A percentile compares a stretch with the other conserved stretches of the same genome.
Evolutionary conservation across 2,888 invertebrate genomes (phyloP).

Genomic region (Drosophila anomalata): DNA sequence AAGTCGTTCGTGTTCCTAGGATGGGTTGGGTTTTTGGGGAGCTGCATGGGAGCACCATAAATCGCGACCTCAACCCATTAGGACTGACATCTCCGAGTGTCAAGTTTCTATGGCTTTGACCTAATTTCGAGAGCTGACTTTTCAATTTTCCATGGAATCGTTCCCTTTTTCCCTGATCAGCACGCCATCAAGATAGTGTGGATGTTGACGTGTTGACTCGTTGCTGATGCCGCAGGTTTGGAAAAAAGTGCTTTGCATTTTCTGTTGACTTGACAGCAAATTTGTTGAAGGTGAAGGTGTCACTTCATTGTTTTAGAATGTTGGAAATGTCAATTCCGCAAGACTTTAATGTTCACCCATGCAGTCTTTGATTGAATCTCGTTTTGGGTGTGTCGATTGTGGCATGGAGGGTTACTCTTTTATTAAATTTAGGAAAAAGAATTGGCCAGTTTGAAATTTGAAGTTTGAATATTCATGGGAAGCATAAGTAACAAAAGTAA

Average conservation of each 20-base stretch:
- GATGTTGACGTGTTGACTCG: slow-evolving; percentile 11
- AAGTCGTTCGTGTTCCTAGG: slow-evolving; percentile 38
- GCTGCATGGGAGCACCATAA: background rate
- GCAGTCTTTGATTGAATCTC: background rate
- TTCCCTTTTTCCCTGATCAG: background rate
- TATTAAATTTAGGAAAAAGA: background rate
- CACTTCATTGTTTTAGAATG: background rate
- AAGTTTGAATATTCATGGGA: no score
- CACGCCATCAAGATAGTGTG: slow-evolving; percentile 18
- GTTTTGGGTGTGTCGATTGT: background rate
- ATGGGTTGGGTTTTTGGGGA: slow-evolving; percentile 10
- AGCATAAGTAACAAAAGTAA: no score
- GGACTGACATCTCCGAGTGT: slow-evolving; percentile 60
- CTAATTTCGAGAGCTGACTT: slow-evolving; percentile 66
- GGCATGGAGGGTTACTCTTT: background rate
- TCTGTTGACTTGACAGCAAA: slow-evolving; percentile 57
- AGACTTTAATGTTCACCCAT: background rate
- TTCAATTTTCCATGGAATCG: slow-evolving; percentile 58
- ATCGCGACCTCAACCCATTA: slow-evolving; percentile 20
- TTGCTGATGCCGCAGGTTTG: slow-evolving; percentile 71
- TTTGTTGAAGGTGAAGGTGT: slow-evolving; percentile 60
- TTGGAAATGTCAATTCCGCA: background rate
- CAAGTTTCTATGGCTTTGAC: slow-evolving; percentile 72
- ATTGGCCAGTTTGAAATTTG: no score
- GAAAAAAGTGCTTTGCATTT: slow-evolving; percentile 53